Evolutionary conservation across 1,140 invertebrate species (phyloP).

Genomic region (Gyrodactylus bullatarudis): DNA sequence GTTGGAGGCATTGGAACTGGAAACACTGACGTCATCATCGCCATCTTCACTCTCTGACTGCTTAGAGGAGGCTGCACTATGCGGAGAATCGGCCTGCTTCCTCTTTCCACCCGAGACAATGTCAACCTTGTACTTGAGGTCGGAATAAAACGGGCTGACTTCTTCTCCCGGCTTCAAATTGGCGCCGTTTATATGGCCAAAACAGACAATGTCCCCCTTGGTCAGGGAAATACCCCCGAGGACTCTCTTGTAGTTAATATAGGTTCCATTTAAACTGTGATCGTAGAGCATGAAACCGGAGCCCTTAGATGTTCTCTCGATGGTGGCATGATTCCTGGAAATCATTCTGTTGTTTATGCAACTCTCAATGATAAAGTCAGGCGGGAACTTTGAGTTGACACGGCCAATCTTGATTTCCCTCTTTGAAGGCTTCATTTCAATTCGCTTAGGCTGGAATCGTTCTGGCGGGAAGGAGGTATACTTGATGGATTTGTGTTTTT

Average conservation of each 20-base stretch:
- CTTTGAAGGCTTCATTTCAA: background rate
- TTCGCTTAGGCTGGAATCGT: background rate
- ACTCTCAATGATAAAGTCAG: background rate
- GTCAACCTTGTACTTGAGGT: slow-evolving; percentile 2
- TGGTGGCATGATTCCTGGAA: slow-evolving; percentile 8
- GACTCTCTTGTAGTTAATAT: slow-evolving; percentile 14
- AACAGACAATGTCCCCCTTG: slow-evolving; percentile 14
- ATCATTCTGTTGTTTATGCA: slow-evolving; percentile 6
- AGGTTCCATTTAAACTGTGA: slow-evolving; percentile 13
- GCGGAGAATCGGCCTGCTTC: background rate
- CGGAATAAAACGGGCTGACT: slow-evolving; percentile 6
- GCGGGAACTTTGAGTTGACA: slow-evolving; percentile 1
- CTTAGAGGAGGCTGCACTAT: background rate
- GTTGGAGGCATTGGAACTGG: background rate
- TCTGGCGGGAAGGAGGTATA: background rate
- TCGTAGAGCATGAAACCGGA: slow-evolving; percentile 8
- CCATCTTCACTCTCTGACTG: background rate
- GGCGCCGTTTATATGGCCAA: slow-evolving; percentile 14
- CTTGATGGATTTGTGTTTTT: background rate
- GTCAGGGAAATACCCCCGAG: slow-evolving; percentile 9
- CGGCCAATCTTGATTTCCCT: slow-evolving; percentile 4
- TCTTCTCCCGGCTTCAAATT: slow-evolving; percentile 7
- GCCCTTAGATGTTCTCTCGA: slow-evolving; percentile 1
- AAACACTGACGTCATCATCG: background rate
- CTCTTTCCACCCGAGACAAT: background rate